Evolutionary conservation across 2,888 invertebrate species (phyloP), one percentile per base, ranked within the genome.

Genomic region (Apeira syringaria): DNA sequence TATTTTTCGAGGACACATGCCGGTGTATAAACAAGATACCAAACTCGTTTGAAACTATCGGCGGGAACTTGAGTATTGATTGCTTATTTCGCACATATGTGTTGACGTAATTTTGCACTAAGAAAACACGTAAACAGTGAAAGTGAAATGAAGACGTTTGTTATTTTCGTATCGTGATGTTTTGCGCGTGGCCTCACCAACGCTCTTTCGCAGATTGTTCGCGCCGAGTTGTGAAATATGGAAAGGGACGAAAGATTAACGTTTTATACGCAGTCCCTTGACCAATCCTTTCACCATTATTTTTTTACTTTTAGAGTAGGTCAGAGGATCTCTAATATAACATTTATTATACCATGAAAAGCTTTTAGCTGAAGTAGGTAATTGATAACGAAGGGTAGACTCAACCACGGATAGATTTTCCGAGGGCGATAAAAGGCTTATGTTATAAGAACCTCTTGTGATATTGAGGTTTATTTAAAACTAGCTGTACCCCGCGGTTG

Each of bases 1-100:
- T 87, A 85, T 75, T 72, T 84, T 79, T 87, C 85, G 80, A 87
- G 85, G 85, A 81, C 85, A 67, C 59, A 59, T 57, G 50, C 47
- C 50, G 56, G 56, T 59, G 53, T 63, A 82, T 84, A 84, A 85
- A 85, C 79, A 68, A 67, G 77, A 69, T 63, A 58, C 47, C 54
- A 61, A 74, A 85, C 83, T 74, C 51, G 79, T 83, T 85, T 59
- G 43, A 53, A 68, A 62, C 61, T 54, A 55, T 61, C 46, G 43
- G 48, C 35, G 41, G 38, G 49, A 50, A 57, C 50, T 52, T 58
- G 50, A 67, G 66, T 64, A 63, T 65, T 61, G 50, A 58, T 57
- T 56, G 64, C 56, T 64, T 65, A 68, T 72, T 68, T 61, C 40
- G 42, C 50, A 48, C 47, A 53, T 64, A 58, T 60, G n/a, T n/a